Conservation (phyloP, 2,888 invertebrate genomes). For the Dysmachus trigonus region DNA sequence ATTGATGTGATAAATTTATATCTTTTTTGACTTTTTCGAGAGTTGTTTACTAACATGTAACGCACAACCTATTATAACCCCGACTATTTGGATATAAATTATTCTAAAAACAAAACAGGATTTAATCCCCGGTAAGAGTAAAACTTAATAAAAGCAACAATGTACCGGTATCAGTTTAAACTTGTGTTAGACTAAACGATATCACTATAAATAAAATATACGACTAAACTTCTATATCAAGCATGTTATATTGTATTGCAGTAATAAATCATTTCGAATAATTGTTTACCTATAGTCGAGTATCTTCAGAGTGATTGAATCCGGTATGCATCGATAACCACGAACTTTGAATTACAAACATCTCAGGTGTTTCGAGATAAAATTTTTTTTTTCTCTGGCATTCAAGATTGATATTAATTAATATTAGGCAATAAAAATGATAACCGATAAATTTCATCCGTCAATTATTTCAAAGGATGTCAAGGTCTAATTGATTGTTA, state of each 20-base stretch:
- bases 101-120: neutral
- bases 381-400: neutral
- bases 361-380: neutral
- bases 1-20: neutral
- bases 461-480: neutral
- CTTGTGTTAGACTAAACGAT: neutral
- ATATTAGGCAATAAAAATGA: neutral
- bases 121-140: neutral
- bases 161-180: neutral
- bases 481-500: neutral
- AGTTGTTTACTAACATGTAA: neutral
- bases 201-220: neutral
- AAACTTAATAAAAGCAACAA: neutral
- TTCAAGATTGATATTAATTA: neutral
- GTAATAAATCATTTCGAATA: neutral
- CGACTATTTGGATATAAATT: neutral
- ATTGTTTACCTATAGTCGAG: neutral
- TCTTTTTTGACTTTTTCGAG: neutral
- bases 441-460: neutral
- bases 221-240: neutral
- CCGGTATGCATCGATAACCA: neutral
- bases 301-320: neutral
- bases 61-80: neutral
- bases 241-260: neutral
- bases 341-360: neutral